Base-by-base conservation (phyloP, 2,888 invertebrate genomes). In the Callosobruchus maculatus region DNA sequence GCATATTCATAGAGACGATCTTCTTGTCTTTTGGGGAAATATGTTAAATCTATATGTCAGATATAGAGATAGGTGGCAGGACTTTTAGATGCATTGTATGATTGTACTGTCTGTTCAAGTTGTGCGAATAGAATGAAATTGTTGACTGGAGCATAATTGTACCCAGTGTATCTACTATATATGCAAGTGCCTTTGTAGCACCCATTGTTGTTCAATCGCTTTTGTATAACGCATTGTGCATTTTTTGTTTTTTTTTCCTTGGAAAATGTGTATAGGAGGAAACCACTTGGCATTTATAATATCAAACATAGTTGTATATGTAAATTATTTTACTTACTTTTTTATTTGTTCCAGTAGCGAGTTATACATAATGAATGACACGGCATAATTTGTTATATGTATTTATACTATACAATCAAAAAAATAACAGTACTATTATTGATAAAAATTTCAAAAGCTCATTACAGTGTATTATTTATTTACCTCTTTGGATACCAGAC, bases 341-440 rank as follows among this genome's bases (percentile, higher is more conserved):
- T 77, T 77, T 76, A 49, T 49, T 49, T 13, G 4, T 49, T 49
- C 49, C 49, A 13, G 49, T 78, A 82, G 83, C 83, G 83, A 82
- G 78, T 80, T 82, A 82, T 83, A 80, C 77, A 82, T 83, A 83
- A 83, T 84, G 82, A 83, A 83, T 83, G 81, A 81, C 82, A 82
- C 79, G 79, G 80, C 81, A 83, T 80, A 81, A 82, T 82, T 82
- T 82, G 82, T 83, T 82, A 81, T 79, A 83, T 83, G 80, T 81
- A 81, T 81, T 81, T 82, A 82, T 82, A 79, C 76, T 49, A 75
- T 68, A 71, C 70, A 71, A 74, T 76, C 75, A 75, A 78, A 72
- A 49, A 78, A 78, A 77, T 79, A 80, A 79, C 79, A 78, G 76
- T 80, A 79, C 75, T 79, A 79, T 77, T 80, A 77, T 74, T 74